Percentiles rank a stretch among this genome's conserved stretches.
Conservation (phyloP, 1,140 invertebrate species). For the Calosoma granatense region DNA sequence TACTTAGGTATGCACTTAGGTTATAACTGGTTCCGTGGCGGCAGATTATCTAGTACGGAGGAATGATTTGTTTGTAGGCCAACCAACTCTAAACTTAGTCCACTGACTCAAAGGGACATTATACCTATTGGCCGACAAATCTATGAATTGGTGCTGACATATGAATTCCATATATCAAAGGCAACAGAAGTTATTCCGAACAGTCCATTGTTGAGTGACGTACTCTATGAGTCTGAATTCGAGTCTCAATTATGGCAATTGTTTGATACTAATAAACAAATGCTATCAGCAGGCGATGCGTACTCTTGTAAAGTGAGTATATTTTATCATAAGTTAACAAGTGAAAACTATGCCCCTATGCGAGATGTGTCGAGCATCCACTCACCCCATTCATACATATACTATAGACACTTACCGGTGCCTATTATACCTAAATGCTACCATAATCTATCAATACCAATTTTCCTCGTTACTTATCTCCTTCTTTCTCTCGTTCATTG, state of each 20-base stretch:
- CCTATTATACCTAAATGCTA: too few relatives aligned
- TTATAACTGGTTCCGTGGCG: too few relatives aligned
- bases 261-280: conserved; percentile 86
- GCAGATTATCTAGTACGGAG: background rate
- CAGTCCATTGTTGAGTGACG: conserved; percentile 68
- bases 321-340: conserved; percentile 10
- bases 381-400: too few relatives aligned
- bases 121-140: conserved; percentile 80
- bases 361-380: too few relatives aligned
- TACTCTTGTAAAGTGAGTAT: conserved; percentile 67
- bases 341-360: too few relatives aligned
- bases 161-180: conserved; percentile 76
- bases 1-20: conserved; percentile 55
- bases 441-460: too few relatives aligned
- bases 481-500: too few relatives aligned
- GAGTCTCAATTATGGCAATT: conserved; percentile 96
- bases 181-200: conserved; percentile 72
- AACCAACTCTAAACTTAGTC: conserved; percentile 62
- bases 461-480: too few relatives aligned
- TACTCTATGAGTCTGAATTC: conserved; percentile 89
- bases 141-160: conserved; percentile 79
- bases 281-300: conserved; percentile 77
- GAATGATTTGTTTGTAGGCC: conserved; percentile 47
- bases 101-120: conserved; percentile 67
- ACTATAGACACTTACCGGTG: too few relatives aligned